Percentiles rank a stretch among this genome's conserved stretches.
These are phyloP conservation scores for Pogonomyrmex californicus DNA, from an alignment of 1,140 invertebrate species.

Conservation along the genomic window DNA sequence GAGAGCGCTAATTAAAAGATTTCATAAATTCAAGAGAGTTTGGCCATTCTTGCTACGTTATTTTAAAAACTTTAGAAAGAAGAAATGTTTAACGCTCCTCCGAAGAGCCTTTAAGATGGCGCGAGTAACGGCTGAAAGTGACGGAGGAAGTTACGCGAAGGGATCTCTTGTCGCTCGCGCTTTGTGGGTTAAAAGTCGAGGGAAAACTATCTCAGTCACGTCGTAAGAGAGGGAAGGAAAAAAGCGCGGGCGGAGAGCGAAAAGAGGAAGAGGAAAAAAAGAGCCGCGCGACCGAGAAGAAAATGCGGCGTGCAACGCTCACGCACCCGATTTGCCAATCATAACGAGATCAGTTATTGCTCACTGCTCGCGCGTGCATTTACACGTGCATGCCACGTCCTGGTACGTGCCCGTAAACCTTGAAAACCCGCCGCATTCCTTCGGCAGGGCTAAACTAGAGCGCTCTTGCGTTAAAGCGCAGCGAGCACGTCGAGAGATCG, in stretches of 20 bases:
- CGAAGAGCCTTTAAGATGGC: neutral
- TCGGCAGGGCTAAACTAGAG: constrained; percentile 70
- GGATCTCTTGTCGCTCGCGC: neutral
- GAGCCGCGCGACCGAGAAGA: neutral
- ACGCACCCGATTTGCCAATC: constrained; percentile 66
- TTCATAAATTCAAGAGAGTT: neutral
- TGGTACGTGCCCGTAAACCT: constrained; percentile 73
- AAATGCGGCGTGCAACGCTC: neutral
- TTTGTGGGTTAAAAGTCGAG: constrained; percentile 6
- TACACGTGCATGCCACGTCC: constrained; percentile 72
- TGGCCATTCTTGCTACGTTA: neutral
- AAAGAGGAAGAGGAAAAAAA: constrained; percentile 4
- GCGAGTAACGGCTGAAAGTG: neutral
- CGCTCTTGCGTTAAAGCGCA: constrained; percentile 63
- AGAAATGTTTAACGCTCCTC: neutral
- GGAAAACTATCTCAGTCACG: neutral
- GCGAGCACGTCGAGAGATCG: neutral
- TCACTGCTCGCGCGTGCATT: constrained; percentile 52
- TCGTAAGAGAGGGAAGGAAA: neutral
- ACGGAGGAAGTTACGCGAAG: neutral
- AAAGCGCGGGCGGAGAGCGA: neutral
- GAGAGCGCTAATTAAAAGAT: neutral
- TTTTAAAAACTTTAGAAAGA: neutral
- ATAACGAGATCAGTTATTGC: constrained; percentile 71
- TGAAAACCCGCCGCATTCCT: constrained; percentile 73